Percentiles rank a stretch among this genome's conserved stretches.
Conservation (phyloP, 2,888 invertebrate species). For the Nesidiocoris tenuis region DNA sequence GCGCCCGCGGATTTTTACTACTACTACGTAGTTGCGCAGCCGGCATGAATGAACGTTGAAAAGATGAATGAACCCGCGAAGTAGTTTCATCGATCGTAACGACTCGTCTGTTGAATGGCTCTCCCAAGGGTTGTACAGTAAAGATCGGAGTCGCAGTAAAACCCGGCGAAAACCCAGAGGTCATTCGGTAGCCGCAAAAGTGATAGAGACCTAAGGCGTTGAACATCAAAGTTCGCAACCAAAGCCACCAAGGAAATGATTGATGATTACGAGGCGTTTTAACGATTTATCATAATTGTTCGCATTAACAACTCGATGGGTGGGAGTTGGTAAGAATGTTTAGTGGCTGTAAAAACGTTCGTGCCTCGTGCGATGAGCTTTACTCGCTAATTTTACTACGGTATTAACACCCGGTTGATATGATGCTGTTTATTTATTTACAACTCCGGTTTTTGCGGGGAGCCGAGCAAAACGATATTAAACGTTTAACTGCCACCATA, state of each 20-base stretch:
- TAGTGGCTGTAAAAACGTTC: slow-evolving; percentile 31
- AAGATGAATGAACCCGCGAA: neutral
- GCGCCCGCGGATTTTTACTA: too few species aligned
- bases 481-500: slow-evolving; percentile 21
- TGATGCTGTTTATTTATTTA: slow-evolving; percentile 40
- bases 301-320: slow-evolving; percentile 26
- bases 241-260: slow-evolving; percentile 9
- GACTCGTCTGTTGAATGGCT: neutral
- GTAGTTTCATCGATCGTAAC: neutral
- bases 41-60: neutral
- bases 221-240: too few species aligned
- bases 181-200: neutral
- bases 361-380: slow-evolving; percentile 18
- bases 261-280: slow-evolving; percentile 25
- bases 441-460: slow-evolving; percentile 26
- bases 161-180: neutral
- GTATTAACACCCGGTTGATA: slow-evolving; percentile 38
- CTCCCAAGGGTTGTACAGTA: neutral
- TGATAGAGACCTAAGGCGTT: neutral
- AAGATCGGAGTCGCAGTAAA: neutral
- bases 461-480: slow-evolving; percentile 24
- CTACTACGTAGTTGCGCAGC: too few species aligned
- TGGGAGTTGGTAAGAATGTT: slow-evolving; percentile 31
- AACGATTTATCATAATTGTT: slow-evolving; percentile 31
- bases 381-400: slow-evolving; percentile 38